Evolutionary conservation across 2,113 vertebrate genomes (phyloP).

Genomic region (Rhynchopsitta pachyrhyncha): DNA sequence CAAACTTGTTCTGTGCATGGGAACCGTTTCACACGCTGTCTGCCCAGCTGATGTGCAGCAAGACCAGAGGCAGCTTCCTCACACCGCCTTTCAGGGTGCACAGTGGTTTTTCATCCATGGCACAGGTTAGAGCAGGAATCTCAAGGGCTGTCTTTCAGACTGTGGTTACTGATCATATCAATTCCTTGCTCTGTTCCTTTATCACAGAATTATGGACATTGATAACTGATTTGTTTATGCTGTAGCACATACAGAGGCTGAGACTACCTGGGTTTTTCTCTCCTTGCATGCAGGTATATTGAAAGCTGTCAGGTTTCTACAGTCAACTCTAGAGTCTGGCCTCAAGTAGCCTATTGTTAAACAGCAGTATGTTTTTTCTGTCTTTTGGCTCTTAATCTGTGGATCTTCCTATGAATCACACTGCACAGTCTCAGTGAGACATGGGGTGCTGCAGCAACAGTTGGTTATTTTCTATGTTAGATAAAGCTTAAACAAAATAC

Average conservation of each 20-base stretch:
- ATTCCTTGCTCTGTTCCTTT: background rate
- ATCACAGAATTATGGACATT: background rate
- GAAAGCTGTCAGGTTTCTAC: background rate
- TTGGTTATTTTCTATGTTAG: background rate
- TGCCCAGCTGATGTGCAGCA: constrained; percentile 84
- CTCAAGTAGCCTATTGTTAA: background rate
- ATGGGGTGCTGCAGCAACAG: background rate
- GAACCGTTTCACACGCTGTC: constrained; percentile 85
- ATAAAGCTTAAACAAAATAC: background rate
- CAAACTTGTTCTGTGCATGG: constrained; percentile 87
- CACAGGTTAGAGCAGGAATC: constrained; percentile 85
- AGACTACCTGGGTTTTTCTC: background rate
- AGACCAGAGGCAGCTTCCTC: constrained; percentile 86
- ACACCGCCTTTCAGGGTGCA: constrained; percentile 82
- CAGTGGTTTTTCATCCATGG: constrained; percentile 83
- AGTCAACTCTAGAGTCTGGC: background rate
- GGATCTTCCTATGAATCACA: background rate
- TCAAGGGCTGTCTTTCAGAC: constrained; percentile 80
- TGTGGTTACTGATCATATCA: background rate
- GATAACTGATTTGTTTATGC: background rate
- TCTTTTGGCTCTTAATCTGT: background rate
- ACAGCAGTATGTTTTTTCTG: background rate
- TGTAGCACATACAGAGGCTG: background rate
- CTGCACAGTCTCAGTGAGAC: background rate
- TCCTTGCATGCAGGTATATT: background rate